Percentiles rank a stretch among this genome's conserved stretches.
Evolutionary conservation across 92 coral and sea anemone genomes (phyloP).

Genomic region (Plumapathes pennacea): DNA sequence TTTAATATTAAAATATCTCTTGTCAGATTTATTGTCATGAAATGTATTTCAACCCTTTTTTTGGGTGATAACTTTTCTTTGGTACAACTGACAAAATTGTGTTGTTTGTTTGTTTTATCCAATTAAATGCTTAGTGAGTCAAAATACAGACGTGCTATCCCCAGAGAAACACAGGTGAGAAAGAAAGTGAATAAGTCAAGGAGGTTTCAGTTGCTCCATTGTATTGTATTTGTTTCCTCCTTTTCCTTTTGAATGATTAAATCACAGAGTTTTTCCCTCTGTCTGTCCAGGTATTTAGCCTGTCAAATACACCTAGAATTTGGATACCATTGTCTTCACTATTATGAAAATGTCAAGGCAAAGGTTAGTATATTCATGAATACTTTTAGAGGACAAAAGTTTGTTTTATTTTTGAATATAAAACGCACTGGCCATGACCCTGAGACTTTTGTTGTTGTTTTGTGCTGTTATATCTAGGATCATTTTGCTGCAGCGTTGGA

Average conservation of each 20-base stretch:
- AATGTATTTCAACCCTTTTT: no score
- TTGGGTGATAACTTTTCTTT: no score
- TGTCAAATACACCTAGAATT: slow-evolving; percentile 77
- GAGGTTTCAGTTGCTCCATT: background rate
- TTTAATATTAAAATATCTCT: no score
- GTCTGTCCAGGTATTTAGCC: slow-evolving; percentile 42
- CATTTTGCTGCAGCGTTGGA: slow-evolving; percentile 75
- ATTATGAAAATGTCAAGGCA: slow-evolving; percentile 63
- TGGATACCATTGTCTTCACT: slow-evolving; percentile 74
- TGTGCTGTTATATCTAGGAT: slow-evolving; percentile 50
- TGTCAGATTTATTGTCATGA: no score
- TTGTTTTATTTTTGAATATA: background rate
- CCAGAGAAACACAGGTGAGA: no score
- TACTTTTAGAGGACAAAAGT: background rate
- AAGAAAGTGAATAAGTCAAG: background rate
- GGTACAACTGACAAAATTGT: no score
- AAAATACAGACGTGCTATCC: no score
- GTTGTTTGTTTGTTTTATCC: no score
- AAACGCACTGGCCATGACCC: background rate
- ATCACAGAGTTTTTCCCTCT: background rate
- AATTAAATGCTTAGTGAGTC: no score
- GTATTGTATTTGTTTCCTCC: background rate
- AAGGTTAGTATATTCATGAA: slow-evolving; percentile 54
- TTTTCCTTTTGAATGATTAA: background rate
- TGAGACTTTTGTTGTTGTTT: background rate